phyloP scores from a whole-genome alignment of 1,140 invertebrate genomes.

The Aphelinus certus region DNA sequence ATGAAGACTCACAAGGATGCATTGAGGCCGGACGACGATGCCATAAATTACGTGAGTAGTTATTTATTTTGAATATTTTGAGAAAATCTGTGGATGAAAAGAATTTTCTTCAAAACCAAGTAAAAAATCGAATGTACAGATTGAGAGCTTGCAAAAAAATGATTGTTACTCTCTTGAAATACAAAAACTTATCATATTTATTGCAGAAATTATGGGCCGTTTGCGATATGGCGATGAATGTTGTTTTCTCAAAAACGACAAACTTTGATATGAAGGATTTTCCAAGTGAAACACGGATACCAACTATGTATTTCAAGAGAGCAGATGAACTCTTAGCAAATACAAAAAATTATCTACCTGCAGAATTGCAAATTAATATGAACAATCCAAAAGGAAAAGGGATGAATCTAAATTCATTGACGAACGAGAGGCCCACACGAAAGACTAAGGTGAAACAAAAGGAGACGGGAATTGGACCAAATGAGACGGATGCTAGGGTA shows the following conservation, averaged over 20 bases:
- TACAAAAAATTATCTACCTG: conserved; percentile 75
- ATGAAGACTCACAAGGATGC: conserved; percentile 94
- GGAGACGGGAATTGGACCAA: conserved; percentile 69
- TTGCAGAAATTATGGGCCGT: conserved; percentile 93
- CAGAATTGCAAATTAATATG: conserved; percentile 72
- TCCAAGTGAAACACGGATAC: conserved; percentile 83
- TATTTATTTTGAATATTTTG: not conserved
- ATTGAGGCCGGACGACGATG: conserved; percentile 82
- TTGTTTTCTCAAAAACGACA: conserved; percentile 86
- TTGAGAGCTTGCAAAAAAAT: too few relatives aligned
- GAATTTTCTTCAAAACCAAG: not conserved
- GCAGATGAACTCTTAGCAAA: conserved; percentile 78
- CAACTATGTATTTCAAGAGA: conserved; percentile 85
- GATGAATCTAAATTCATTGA: conserved; percentile 59
- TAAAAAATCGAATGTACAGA: too few relatives aligned
- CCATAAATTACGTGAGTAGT: conserved; percentile 80
- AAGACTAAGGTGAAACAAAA: conserved; percentile 65
- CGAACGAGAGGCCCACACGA: conserved; percentile 56
- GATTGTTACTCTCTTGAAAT: too few relatives aligned
- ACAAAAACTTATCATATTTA: not conserved
- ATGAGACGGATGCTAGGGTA: conserved; percentile 73
- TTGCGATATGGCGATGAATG: conserved; percentile 91
- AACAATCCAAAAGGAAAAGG: conserved; percentile 66
- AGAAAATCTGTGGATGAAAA: too few relatives aligned
- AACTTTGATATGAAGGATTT: conserved; percentile 91